Conservation (phyloP, 2,113 vertebrate species). For the Mola mola region DNA sequence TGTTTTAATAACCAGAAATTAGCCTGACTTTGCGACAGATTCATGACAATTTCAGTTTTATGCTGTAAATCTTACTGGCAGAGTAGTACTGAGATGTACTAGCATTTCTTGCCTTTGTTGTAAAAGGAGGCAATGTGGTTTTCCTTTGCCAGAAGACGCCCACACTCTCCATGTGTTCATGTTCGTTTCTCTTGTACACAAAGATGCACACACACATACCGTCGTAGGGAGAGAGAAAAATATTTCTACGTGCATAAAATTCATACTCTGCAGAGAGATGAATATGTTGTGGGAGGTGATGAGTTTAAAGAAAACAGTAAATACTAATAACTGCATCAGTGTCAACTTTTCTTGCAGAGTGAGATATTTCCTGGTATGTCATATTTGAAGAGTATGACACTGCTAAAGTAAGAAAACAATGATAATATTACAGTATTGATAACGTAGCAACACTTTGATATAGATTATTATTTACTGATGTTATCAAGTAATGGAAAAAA, state of each 20-base stretch:
- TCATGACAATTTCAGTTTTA: conserved; percentile 24
- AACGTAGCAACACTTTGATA: too few species aligned
- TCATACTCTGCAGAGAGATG: conserved; percentile 13
- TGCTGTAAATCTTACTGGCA: conserved; percentile 49
- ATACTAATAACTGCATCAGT: too few species aligned
- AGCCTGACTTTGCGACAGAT: conserved; percentile 24
- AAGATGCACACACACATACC: neutral
- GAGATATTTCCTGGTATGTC: neutral
- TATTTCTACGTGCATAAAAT: conserved; percentile 34
- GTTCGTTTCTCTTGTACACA: conserved; percentile 47
- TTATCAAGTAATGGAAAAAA: too few species aligned
- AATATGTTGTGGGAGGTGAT: conserved; percentile 25
- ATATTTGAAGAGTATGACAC: neutral
- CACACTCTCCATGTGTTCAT: conserved; percentile 76
- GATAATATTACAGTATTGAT: too few species aligned
- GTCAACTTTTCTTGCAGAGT: too few species aligned
- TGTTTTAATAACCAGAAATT: conserved; percentile 39
- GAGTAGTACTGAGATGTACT: conserved; percentile 65
- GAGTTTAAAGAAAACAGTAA: conserved; percentile 14
- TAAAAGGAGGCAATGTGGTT: conserved; percentile 58
- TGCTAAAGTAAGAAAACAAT: neutral
- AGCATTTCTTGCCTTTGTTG: conserved; percentile 64
- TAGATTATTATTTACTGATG: too few species aligned
- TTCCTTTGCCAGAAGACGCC: conserved; percentile 74
- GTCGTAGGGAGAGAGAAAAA: conserved; percentile 11